Conservation (phyloP, 1,140 invertebrate genomes). For the Drosophila melanica region DNA sequence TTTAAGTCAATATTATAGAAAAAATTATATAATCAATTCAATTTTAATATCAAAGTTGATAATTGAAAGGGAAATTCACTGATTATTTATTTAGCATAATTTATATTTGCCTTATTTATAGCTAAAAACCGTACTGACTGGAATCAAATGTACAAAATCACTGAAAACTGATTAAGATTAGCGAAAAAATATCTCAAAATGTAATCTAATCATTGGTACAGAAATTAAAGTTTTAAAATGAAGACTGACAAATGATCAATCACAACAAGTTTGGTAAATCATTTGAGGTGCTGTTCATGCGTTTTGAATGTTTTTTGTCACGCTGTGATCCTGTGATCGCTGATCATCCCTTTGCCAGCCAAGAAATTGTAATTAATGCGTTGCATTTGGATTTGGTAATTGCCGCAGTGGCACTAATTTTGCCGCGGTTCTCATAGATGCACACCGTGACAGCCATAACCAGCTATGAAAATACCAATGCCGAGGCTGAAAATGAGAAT, state of each 20-base stretch:
- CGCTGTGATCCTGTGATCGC: constrained; percentile 40
- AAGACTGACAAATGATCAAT: constrained; percentile 22
- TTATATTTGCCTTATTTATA: too few relatives aligned
- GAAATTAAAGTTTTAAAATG: neutral
- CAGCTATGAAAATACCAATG: constrained; percentile 54
- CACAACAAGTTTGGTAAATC: constrained; percentile 1
- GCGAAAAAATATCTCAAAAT: too few relatives aligned
- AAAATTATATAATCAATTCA: too few relatives aligned
- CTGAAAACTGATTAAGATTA: too few relatives aligned
- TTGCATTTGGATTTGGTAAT: constrained; percentile 45
- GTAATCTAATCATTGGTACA: too few relatives aligned
- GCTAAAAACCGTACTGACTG: too few relatives aligned
- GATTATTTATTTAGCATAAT: too few relatives aligned
- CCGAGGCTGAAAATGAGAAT: neutral
- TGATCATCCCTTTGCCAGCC: constrained; percentile 10
- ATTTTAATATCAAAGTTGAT: too few relatives aligned
- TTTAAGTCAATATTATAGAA: too few relatives aligned
- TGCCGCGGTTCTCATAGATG: constrained; percentile 44
- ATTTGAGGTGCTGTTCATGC: neutral
- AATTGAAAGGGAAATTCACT: too few relatives aligned
- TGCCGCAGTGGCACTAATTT: constrained; percentile 33
- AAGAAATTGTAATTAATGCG: constrained; percentile 41
- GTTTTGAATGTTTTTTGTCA: constrained; percentile 10
- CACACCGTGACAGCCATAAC: constrained; percentile 53
- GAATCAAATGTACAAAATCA: too few relatives aligned